phyloP scores from a whole-genome alignment of 1,140 invertebrate genomes.

The Cyclargus thomasi region DNA sequence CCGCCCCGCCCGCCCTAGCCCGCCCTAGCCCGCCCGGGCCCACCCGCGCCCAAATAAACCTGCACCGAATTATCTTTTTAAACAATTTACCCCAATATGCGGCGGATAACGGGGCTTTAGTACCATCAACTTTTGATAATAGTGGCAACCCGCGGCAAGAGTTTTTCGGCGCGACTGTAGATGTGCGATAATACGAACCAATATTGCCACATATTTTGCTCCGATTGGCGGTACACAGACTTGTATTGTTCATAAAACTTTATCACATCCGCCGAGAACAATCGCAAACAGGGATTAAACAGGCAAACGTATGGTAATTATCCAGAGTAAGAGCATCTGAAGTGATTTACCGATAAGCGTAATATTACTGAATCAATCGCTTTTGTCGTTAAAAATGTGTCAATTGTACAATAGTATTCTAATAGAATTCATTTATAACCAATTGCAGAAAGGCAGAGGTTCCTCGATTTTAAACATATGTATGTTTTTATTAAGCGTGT shows the following conservation, averaged over 20 bases:
- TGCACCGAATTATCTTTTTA: slow-evolving; percentile 61
- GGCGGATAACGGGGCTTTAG: neutral
- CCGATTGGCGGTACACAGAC: neutral
- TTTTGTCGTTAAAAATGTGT: neutral
- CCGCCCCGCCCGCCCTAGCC: slow-evolving; percentile 20
- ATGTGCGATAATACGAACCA: neutral
- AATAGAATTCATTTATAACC: too few species aligned
- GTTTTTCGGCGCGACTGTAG: neutral
- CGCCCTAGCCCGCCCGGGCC: slow-evolving; percentile 5
- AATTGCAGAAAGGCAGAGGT: too few species aligned
- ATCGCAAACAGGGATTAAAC: neutral
- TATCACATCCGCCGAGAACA: neutral
- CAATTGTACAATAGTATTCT: too few species aligned
- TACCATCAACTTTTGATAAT: neutral
- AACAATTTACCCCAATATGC: slow-evolving; percentile 43
- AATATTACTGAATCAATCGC: neutral
- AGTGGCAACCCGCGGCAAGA: neutral
- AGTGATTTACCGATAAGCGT: neutral
- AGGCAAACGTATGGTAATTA: neutral
- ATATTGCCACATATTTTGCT: neutral
- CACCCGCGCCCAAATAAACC: slow-evolving; percentile 49
- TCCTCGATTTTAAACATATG: too few species aligned
- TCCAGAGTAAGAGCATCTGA: neutral
- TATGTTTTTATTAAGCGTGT: too few species aligned
- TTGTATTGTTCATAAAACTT: neutral